phyloP scores from a whole-genome alignment of 2,888 invertebrate genomes.

The Pinctada fucata region DNA sequence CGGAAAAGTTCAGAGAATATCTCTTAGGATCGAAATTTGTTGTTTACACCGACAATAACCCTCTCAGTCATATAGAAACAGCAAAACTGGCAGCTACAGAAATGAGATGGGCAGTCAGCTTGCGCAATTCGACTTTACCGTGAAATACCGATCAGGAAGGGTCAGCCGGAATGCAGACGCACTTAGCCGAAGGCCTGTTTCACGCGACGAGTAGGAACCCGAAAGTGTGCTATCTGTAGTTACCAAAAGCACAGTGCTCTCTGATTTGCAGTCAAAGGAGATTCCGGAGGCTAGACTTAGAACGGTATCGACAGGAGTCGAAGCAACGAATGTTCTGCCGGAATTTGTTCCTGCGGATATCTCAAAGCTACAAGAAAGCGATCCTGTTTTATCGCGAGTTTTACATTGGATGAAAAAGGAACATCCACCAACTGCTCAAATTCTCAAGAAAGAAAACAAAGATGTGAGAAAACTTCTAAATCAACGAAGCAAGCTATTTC shows the following conservation, averaged over 20 bases:
- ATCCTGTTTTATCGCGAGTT: too few species aligned
- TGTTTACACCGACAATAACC: too few species aligned
- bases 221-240: not conserved
- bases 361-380: not conserved
- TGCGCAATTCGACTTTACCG: too few species aligned
- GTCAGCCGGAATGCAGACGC: too few species aligned
- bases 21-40: too few species aligned
- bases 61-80: too few species aligned
- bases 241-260: constrained; percentile 1
- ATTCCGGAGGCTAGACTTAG: not conserved
- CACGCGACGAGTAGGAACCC: not conserved
- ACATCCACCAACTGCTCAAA: not conserved
- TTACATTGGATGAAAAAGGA: too few species aligned
- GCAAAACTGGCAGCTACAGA: too few species aligned
- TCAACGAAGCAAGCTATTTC: too few species aligned
- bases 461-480: constrained; percentile 2
- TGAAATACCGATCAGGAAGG: too few species aligned
- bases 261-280: not conserved
- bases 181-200: not conserved
- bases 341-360: not conserved
- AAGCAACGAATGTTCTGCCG: not conserved
- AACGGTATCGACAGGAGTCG: not conserved
- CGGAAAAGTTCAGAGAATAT: too few species aligned
- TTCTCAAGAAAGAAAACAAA: not conserved
- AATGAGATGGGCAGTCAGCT: too few species aligned